Base-by-base conservation (phyloP, 2,888 invertebrate genomes). In the Catotricha subobsoleta region DNA sequence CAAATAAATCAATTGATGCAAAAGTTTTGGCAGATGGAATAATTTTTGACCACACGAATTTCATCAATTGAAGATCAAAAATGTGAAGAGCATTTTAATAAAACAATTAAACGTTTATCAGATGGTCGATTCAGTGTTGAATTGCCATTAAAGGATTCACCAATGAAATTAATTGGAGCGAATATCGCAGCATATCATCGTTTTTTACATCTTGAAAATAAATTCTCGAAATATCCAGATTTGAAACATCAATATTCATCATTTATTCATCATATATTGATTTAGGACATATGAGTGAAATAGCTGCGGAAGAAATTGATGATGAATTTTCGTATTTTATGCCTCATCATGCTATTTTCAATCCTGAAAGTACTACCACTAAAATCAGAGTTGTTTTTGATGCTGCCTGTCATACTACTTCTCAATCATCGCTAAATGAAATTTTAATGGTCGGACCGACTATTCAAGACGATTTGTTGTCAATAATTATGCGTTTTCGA, bases 371-470 rank as follows among this genome's bases (percentile, higher is more conserved):
- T 7, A 42, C 40, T 6, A 40, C 43, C 1, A 43, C 40, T 19
- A 43, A 43, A 27, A 18, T 40, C 3, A 13, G 44, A 27, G 39
- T 40, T 15, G 44, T 46, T 2, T 44, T 43, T 36, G 39, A 46
- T 15, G 44, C 35, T 9, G 40, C 45, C 3, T 23, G 19, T 1
- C 39, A 40, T 25, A 23, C 42, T 10, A 16, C 37, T 15, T 30
- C 27, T 29, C 41, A 44, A 15, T 25, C 36, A 31, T 45, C 46
- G 7, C n/a, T 43, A 3, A 46, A 46, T 18, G 44, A 46, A n/a
- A 16, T 43, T 15, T 12, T 35, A 23, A 21, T 35, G 15, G 25
- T 38, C 7, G 46, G 46, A 9, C 42, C 45, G 9, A 33, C 18
- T 2, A 28, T 47, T 28, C 45, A 47, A 23, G 13, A 31, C 9